Evolutionary conservation across 2,113 vertebrate species (phyloP), one percentile per base, ranked within the genome.

Genomic region (Albula goreensis): DNA sequence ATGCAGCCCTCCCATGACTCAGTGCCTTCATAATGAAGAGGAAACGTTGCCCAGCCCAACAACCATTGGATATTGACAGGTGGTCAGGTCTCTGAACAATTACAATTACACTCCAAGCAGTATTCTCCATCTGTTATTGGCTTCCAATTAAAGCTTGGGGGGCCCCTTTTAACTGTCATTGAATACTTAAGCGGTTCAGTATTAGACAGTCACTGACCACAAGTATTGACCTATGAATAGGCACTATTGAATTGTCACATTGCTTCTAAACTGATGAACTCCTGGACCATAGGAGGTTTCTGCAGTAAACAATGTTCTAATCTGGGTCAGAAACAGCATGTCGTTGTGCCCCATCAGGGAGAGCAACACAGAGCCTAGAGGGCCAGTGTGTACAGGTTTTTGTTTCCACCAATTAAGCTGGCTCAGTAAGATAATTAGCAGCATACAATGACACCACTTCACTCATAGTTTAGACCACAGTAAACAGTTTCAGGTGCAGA

Each of bases 91-190:
- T 89, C 83, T 66, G 10, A 92, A 89, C 91, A 89, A 90, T 91
- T 92, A 83, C 5, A 83, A 88, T 90, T 51, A 52, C 84, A 87
- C 90, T 82, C 90, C 86, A 90, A 93, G 93, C 92, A 85, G 89
- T 90, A 90, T 91, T 88, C 89, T 0, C n/a, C 17, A 66, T 92
- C 91, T 91, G 83, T 93, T 92, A 92, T 92, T 87, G 91, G 89
- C 90, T 92, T 88, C 90, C 90, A 93, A 92, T 95, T 92, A 92
- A 86, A 91, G 88, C 91, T 84, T 91, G 89, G 88, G 92, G 88
- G 78, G 78, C 91, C 89, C 85, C 51, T 84, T 85, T 91, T 93
- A 91, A 80, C 86, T 78, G 89, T 85, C 57, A 80, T 91, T 89
- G 90, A 94, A 90, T 93, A 90, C 91, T 92, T 89, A 87, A 87